Evolutionary conservation across 2,797 vertebrate genomes (phyloP).

Genomic region (Numenius phaeopus): DNA sequence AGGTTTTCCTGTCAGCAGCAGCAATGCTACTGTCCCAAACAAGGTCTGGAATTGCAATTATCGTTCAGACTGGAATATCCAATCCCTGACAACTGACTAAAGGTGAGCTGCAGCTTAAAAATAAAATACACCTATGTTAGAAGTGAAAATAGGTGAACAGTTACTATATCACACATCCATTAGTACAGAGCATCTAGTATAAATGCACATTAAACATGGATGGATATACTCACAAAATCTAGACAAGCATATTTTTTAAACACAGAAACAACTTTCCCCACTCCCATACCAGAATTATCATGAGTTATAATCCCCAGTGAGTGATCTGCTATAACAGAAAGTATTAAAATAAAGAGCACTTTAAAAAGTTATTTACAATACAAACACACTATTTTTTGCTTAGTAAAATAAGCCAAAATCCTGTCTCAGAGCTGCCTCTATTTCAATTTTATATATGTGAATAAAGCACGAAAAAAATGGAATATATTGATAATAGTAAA

Average conservation of each 20-base stretch:
- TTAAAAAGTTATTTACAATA: constrained; percentile 40
- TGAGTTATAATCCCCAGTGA: constrained; percentile 14
- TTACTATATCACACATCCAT: not conserved
- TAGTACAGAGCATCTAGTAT: not conserved
- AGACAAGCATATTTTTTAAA: not conserved
- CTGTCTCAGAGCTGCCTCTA: not conserved
- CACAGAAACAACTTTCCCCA: not conserved
- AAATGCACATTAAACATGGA: not conserved
- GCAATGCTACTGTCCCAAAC: not conserved
- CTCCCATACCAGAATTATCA: constrained; percentile 1
- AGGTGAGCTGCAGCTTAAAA: not conserved
- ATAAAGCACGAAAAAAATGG: not conserved
- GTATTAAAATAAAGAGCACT: constrained; percentile 28
- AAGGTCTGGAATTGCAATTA: not conserved
- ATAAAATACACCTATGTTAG: not conserved
- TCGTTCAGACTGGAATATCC: not conserved
- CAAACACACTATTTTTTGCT: not conserved
- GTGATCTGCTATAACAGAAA: constrained; percentile 18
- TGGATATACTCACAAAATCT: not conserved
- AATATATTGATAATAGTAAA: not conserved
- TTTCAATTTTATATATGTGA: constrained; percentile 9
- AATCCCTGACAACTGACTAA: not conserved
- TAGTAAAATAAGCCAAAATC: not conserved
- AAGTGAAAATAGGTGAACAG: not conserved
- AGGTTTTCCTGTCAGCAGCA: not conserved